Evolutionary conservation across 2,113 vertebrate species (phyloP).

Genomic region (Clarias magur): DNA sequence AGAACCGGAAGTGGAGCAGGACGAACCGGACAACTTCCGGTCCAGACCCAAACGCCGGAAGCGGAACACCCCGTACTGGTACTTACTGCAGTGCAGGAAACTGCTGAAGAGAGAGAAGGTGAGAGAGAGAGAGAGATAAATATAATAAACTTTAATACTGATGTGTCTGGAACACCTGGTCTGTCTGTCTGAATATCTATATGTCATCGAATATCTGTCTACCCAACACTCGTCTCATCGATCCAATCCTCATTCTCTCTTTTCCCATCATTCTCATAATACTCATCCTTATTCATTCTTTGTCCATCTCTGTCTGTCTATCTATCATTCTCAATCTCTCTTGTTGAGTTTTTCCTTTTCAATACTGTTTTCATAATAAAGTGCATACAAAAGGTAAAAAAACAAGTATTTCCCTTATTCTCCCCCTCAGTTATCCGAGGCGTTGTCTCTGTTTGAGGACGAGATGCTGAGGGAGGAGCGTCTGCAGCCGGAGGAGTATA

Average conservation of each 20-base stretch:
- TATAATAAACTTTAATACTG: neutral
- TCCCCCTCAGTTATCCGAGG: slow-evolving; percentile 79
- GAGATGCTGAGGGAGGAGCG: slow-evolving; percentile 86
- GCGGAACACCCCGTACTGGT: slow-evolving; percentile 81
- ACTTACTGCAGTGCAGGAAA: slow-evolving; percentile 85
- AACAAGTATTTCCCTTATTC: neutral
- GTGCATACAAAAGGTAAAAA: too few relatives aligned
- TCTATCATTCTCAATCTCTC: neutral
- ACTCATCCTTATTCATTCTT: neutral
- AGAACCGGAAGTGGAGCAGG: slow-evolving; percentile 54
- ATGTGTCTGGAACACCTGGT: too few relatives aligned
- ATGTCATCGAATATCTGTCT: neutral
- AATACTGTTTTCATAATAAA: too few relatives aligned
- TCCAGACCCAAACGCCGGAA: slow-evolving; percentile 67
- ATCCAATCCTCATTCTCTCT: neutral
- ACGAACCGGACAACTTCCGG: slow-evolving; percentile 44
- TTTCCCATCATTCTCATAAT: neutral
- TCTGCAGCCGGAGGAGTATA: slow-evolving; percentile 81
- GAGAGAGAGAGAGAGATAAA: neutral
- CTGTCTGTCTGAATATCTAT: too few relatives aligned
- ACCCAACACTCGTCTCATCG: too few relatives aligned
- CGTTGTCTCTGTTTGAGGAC: slow-evolving; percentile 84
- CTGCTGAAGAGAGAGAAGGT: slow-evolving; percentile 87
- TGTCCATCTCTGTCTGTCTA: neutral
- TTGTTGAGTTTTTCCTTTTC: too few relatives aligned